These are phyloP conservation scores for Diuraphis noxia DNA, from an alignment of 1,140 invertebrate species.

Conservation along the genomic window DNA sequence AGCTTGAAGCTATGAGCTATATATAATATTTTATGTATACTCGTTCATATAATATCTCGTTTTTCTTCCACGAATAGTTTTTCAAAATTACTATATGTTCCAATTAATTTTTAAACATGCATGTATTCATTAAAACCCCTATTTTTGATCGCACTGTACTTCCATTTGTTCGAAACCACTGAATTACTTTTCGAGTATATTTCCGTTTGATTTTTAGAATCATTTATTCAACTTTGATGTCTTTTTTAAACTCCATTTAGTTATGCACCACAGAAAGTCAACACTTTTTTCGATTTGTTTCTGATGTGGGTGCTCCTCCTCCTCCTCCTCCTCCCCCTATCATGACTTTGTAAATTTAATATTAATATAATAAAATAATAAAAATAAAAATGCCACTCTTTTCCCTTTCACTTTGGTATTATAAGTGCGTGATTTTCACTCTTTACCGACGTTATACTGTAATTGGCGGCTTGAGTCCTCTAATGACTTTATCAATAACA, in stretches of 20 bases:
- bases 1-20: no score
- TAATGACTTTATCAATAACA: conserved; percentile 52
- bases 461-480: conserved; percentile 33
- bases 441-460: background rate
- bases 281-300: conserved; percentile 38
- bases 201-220: conserved; percentile 39
- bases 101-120: conserved; percentile 27
- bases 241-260: conserved; percentile 39
- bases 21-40: conserved; percentile 6
- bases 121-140: conserved; percentile 1
- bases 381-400: conserved; percentile 23
- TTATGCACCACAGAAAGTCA: conserved; percentile 38
- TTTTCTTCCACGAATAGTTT: background rate
- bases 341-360: conserved; percentile 22
- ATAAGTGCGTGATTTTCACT: conserved; percentile 32
- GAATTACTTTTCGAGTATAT: conserved; percentile 31
- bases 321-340: background rate
- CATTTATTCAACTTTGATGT: conserved; percentile 44
- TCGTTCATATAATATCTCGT: conserved; percentile 20
- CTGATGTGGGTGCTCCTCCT: background rate
- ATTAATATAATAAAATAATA: conserved; percentile 24
- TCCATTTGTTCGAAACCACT: conserved; percentile 30
- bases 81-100: conserved; percentile 15
- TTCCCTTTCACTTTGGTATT: conserved; percentile 13
- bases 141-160: conserved; percentile 17